Conservation (phyloP, 1,140 invertebrate species). For the Bombus fervidus region DNA sequence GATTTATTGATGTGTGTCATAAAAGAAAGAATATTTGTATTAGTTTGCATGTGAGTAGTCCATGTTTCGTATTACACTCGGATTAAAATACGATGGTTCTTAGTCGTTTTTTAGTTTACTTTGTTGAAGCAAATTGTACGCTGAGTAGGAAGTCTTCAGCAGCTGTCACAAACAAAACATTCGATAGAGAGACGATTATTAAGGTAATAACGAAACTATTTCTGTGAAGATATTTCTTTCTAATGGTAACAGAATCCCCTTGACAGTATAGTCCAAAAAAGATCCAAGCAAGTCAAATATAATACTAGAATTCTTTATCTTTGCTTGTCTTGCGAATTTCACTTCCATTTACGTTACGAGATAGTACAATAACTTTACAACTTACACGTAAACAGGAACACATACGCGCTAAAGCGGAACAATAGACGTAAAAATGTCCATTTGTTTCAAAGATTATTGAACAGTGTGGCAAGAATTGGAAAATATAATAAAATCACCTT, state of each 20-base stretch:
- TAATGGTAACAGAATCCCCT: background rate
- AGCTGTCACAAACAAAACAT: constrained; percentile 34
- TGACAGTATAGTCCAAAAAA: background rate
- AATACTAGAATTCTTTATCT: too few relatives aligned
- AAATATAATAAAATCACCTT: too few relatives aligned
- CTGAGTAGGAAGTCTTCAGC: constrained; percentile 57
- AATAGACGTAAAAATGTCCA: too few relatives aligned
- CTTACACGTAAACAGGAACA: too few relatives aligned
- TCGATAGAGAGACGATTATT: too few relatives aligned
- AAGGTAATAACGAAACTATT: background rate
- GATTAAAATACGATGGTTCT: too few relatives aligned
- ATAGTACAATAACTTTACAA: too few relatives aligned
- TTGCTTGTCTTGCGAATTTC: background rate
- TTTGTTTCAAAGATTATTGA: too few relatives aligned
- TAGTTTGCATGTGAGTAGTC: background rate
- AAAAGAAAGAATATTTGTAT: background rate
- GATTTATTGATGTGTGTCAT: background rate
- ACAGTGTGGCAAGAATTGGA: too few relatives aligned
- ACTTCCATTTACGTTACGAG: too few relatives aligned
- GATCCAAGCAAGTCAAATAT: background rate
- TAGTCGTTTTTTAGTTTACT: background rate
- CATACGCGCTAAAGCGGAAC: too few relatives aligned
- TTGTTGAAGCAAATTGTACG: constrained; percentile 54
- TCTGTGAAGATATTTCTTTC: background rate
- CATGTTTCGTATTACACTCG: too few relatives aligned